Conservation (phyloP, 2,113 vertebrate genomes). For the Cacatua alba region DNA sequence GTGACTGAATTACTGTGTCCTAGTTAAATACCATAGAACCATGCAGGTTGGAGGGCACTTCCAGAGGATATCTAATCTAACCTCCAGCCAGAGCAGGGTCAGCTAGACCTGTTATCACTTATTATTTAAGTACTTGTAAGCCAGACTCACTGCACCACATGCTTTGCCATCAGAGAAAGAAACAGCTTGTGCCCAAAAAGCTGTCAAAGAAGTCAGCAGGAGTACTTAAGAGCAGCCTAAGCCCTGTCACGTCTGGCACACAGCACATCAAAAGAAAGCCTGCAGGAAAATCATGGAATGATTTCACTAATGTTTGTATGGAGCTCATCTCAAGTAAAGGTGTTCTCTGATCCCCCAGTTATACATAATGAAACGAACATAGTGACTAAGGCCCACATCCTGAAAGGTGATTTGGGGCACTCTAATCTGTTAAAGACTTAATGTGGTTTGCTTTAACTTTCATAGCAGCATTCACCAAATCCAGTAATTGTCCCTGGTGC, state of each 20-base stretch:
- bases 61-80: neutral
- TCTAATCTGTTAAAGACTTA: neutral
- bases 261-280: neutral
- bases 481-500: neutral
- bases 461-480: neutral
- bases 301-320: neutral
- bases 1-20: neutral
- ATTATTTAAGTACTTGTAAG: neutral
- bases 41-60: neutral
- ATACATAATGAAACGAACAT: neutral
- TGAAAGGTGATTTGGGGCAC: neutral
- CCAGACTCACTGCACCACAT: neutral
- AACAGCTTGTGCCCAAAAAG: neutral
- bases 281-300: neutral
- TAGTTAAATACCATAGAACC: neutral
- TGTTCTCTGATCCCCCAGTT: neutral
- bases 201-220: neutral
- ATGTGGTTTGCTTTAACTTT: neutral
- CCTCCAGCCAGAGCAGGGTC: neutral
- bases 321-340: neutral
- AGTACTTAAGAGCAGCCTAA: neutral
- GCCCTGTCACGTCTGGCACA: neutral
- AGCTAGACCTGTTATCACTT: neutral
- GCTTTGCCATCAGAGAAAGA: neutral
- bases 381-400: neutral